A percentile compares a stretch with the other conserved stretches of the same genome.
Evolutionary conservation across 2,888 invertebrate genomes (phyloP).

Genomic region (Odontocerum albicorne): DNA sequence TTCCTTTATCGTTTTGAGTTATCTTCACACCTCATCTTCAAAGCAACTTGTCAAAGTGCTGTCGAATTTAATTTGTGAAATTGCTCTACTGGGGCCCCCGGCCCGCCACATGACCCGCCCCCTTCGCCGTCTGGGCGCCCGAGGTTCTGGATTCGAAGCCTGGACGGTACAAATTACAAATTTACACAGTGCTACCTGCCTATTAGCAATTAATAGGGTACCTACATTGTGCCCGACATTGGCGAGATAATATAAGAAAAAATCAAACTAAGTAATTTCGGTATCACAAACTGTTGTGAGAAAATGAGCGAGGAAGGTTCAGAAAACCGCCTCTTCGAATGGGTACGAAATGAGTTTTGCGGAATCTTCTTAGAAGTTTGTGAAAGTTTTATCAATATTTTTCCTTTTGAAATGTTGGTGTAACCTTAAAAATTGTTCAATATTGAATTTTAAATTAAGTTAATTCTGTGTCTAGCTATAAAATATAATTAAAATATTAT

Average conservation of each 20-base stretch:
- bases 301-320: slow-evolving; percentile 6
- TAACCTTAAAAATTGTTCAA: too few relatives aligned
- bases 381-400: too few relatives aligned
- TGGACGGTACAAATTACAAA: slow-evolving; percentile 15
- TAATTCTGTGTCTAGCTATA: too few relatives aligned
- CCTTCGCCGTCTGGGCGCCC: slow-evolving; percentile 13
- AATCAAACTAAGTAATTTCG: slow-evolving; percentile 3
- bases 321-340: background rate
- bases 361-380: slow-evolving; percentile 3
- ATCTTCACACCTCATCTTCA: too few relatives aligned
- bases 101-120: background rate
- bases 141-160: slow-evolving; percentile 1
- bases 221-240: slow-evolving; percentile 2
- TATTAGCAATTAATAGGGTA: slow-evolving; percentile 32
- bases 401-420: too few relatives aligned
- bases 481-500: too few relatives aligned
- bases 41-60: too few relatives aligned
- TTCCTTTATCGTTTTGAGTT: too few relatives aligned
- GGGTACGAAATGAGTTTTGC: background rate
- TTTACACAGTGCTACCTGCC: slow-evolving; percentile 30
- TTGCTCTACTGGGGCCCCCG: too few relatives aligned
- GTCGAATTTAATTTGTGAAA: too few relatives aligned
- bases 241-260: slow-evolving; percentile 3
- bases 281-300: slow-evolving; percentile 1
- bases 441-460: too few relatives aligned